phyloP scores from a whole-genome alignment of 1,140 invertebrate genomes.

The Caenorhabditis briggsae region DNA sequence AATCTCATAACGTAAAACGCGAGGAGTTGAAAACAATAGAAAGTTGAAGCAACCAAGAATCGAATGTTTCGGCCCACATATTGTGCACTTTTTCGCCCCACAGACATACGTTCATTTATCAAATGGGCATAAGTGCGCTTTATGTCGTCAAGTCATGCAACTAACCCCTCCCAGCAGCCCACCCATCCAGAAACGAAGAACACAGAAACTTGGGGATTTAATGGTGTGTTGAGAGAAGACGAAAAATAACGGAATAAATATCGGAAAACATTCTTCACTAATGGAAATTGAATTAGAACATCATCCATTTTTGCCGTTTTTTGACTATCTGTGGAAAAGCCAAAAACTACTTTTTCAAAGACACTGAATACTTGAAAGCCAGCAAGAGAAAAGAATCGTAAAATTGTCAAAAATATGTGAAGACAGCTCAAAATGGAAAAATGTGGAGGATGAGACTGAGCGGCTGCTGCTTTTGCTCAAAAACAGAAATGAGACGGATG shows the following conservation, averaged over 20 bases:
- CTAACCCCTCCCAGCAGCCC: neutral
- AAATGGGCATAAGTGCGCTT: slow-evolving; percentile 52
- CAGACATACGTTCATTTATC: slow-evolving; percentile 55
- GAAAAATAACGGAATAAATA: neutral
- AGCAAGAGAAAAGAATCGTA: slow-evolving; percentile 13
- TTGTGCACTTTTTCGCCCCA: slow-evolving; percentile 29
- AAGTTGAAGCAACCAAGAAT: neutral
- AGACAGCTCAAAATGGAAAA: slow-evolving; percentile 41
- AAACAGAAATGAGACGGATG: slow-evolving; percentile 49
- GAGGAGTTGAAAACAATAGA: neutral
- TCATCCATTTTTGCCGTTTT: neutral
- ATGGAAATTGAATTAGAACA: neutral
- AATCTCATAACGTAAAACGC: neutral
- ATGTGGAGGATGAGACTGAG: slow-evolving; percentile 21
- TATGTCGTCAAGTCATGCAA: slow-evolving; percentile 52
- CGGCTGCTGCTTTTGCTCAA: slow-evolving; percentile 24
- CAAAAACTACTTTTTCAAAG: neutral
- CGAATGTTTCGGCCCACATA: neutral
- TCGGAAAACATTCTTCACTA: neutral
- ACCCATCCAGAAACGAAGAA: neutral
- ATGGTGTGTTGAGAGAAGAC: neutral
- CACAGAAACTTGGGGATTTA: neutral
- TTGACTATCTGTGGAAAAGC: neutral
- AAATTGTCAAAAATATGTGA: slow-evolving; percentile 41
- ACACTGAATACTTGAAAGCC: neutral